These are phyloP conservation scores for Halcyon smyrnensis DNA, from an alignment of 2,797 vertebrate species.

Conservation along the genomic window DNA sequence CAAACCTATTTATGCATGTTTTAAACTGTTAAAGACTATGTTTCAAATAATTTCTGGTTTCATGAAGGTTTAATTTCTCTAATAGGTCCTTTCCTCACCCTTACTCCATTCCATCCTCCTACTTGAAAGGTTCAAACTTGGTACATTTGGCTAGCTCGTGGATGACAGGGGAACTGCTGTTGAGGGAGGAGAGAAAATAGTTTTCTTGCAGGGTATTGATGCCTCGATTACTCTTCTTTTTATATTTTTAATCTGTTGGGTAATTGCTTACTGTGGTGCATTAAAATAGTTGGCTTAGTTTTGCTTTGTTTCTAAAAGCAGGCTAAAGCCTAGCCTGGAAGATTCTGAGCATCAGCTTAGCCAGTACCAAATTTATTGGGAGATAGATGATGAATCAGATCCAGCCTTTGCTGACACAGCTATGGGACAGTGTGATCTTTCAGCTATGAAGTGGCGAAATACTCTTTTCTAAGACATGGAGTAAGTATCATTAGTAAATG, in stretches of 20 bases:
- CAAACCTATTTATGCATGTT: conserved; percentile 57
- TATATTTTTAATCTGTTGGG: background rate
- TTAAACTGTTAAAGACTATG: conserved; percentile 53
- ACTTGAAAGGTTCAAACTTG: background rate
- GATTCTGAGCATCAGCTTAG: background rate
- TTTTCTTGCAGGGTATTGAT: background rate
- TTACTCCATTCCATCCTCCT: background rate
- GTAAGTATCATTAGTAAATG: background rate
- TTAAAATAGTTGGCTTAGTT: background rate
- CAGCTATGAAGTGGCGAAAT: background rate
- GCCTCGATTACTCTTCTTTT: background rate
- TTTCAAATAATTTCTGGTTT: conserved; percentile 48
- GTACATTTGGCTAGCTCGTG: background rate
- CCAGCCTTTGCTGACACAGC: background rate
- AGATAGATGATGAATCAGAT: background rate
- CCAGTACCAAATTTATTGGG: background rate
- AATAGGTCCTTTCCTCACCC: background rate
- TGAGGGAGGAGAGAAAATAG: background rate
- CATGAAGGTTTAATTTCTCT: conserved; percentile 19
- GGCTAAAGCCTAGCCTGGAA: background rate
- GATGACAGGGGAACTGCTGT: background rate
- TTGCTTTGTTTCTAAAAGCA: background rate
- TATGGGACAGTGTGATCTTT: background rate
- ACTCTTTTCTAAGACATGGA: background rate
- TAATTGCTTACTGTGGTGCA: background rate